Base-by-base conservation (phyloP, 1,140 invertebrate genomes). In the Cydia splendana region DNA sequence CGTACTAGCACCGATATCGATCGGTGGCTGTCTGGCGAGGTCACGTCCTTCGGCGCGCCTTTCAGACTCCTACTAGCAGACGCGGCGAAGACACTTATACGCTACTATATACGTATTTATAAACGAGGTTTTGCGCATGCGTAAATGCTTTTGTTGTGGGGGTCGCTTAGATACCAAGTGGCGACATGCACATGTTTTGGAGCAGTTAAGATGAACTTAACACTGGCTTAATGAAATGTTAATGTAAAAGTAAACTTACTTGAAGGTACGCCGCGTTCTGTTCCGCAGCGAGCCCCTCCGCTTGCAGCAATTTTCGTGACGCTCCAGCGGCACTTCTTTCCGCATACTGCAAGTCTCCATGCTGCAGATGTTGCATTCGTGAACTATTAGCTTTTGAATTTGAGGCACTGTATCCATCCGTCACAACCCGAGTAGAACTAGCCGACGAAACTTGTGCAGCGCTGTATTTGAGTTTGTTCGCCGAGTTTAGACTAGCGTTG, bases 371-470 rank as follows among this genome's bases (percentile, higher is more conserved):
- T 87, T 96, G 96, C 94, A 96, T 95, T 90, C 97, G 96, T 6
- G 96, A 96, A 20, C 95, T 95, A 86, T 97, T 97, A n/a, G 96
- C 89, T 86, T 93, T 93, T 84, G 96, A 95, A 81, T 96, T 95
- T 82, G 98, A 97, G 4, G 96, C 95, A 91, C 96, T 97, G 86
- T 96, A 97, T 73, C 96, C 96, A 85, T 97, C 97, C 62, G 96
- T 96, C n/a, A 97, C 94, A 10, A 97, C 95, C 86, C 97, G 96
- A 1, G 96, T 97, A 79, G 96, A 97, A 13, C 96, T 96, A 4
- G 96, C 96, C 30, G 96, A 97, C 38, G 96, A 96, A 96, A 96
- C 93, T 96, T 96, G 88, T 95, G 98, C 92, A 95, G 97, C 87
- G 96, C 94, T 84, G 95, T 96, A 89, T 84, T 94, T 94, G 48